Evolutionary conservation across 2,797 vertebrate species (phyloP).

Genomic region (Danionella dracula): DNA sequence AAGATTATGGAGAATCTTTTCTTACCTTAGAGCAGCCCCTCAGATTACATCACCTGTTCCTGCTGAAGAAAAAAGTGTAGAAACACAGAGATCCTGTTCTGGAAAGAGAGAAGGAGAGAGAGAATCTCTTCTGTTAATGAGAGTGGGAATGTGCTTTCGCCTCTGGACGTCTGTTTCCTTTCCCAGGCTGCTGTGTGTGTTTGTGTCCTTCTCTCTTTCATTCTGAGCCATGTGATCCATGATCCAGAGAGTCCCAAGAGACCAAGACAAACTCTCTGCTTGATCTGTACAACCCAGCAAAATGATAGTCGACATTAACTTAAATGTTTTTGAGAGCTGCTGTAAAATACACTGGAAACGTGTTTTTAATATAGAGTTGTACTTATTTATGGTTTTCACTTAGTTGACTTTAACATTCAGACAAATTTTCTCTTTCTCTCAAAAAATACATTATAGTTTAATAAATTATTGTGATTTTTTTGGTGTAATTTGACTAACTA

Average conservation of each 20-base stretch:
- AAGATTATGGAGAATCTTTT: not conserved
- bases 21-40: slow-evolving; percentile 26
- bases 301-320: not conserved
- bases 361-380: too few species aligned
- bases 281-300: not conserved
- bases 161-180: slow-evolving; percentile 63
- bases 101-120: not conserved
- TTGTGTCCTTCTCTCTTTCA: slow-evolving; percentile 50
- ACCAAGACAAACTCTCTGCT: slow-evolving; percentile 5
- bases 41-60: slow-evolving; percentile 10
- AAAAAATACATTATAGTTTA: too few species aligned
- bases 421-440: too few species aligned
- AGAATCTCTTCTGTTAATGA: slow-evolving; percentile 36
- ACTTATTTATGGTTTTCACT: too few species aligned
- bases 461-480: too few species aligned
- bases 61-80: not conserved
- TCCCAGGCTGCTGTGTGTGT: slow-evolving; percentile 59
- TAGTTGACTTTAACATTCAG: too few species aligned
- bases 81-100: not conserved
- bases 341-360: too few species aligned
- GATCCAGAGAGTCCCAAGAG: slow-evolving; percentile 22
- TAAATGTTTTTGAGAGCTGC: too few species aligned
- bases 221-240: slow-evolving; percentile 39
- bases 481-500: too few species aligned
- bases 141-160: slow-evolving; percentile 56